These are phyloP conservation scores for Sycophila texana DNA, from an alignment of 2,888 invertebrate genomes.

Conservation along the genomic window DNA sequence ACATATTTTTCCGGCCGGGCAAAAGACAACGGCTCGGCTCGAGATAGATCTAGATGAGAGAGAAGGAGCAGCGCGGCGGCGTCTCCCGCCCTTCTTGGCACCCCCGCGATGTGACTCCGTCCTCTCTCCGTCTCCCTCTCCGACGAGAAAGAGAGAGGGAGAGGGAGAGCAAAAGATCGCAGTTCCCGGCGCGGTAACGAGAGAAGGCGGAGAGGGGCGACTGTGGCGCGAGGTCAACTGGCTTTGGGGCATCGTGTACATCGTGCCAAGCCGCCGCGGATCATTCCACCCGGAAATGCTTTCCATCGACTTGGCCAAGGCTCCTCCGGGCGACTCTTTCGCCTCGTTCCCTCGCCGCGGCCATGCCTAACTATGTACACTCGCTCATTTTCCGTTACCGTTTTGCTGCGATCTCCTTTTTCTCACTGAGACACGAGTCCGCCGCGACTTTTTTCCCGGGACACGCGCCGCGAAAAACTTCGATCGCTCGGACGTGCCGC, in stretches of 20 bases:
- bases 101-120: constrained; percentile 35
- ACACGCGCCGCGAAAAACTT: too few species aligned
- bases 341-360: constrained; percentile 42
- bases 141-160: background rate
- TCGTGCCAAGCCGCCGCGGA: constrained; percentile 70
- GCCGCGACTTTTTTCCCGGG: background rate
- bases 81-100: constrained; percentile 20
- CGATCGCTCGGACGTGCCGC: too few species aligned
- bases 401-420: constrained; percentile 49
- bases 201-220: constrained; percentile 63
- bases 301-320: constrained; percentile 40
- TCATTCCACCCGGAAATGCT: constrained; percentile 71
- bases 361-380: constrained; percentile 23
- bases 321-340: constrained; percentile 53
- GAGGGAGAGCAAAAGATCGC: background rate
- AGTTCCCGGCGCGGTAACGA: constrained; percentile 48
- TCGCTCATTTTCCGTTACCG: constrained; percentile 56
- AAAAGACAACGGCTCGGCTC: constrained; percentile 34
- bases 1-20: constrained; percentile 39
- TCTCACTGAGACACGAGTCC: background rate
- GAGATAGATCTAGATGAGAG: constrained; percentile 51
- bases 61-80: background rate
- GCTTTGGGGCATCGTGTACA: constrained; percentile 74
- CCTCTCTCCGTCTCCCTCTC: constrained; percentile 38
- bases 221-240: constrained; percentile 71